Percentiles rank a stretch among this genome's conserved stretches.
Evolutionary conservation across 2,797 vertebrate species (phyloP).

Genomic region (Coregonus suidteri): DNA sequence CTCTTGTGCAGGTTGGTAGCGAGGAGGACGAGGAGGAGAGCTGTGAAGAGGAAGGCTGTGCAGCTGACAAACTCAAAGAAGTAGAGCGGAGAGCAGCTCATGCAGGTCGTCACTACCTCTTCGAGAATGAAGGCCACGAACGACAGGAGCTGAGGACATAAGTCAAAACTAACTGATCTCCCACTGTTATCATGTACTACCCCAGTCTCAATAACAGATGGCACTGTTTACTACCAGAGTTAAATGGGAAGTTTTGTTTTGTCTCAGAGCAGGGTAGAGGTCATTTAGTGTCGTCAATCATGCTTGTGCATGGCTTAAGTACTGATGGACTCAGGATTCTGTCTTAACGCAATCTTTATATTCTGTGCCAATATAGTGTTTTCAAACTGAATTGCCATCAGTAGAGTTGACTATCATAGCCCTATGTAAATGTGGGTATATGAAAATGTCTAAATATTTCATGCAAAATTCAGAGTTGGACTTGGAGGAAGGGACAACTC

Average conservation of each 20-base stretch:
- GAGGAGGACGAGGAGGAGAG: constrained; percentile 80
- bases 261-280: no score
- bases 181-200: background rate
- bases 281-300: no score
- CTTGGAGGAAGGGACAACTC: background rate
- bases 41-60: constrained; percentile 84
- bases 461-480: background rate
- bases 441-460: background rate
- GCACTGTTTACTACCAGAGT: no score
- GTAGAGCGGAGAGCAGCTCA: constrained; percentile 80
- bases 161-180: background rate
- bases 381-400: no score
- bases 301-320: no score
- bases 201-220: background rate
- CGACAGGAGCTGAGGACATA: constrained; percentile 78
- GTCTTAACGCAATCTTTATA: no score
- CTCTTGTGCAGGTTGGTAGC: constrained; percentile 64
- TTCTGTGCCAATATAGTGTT: no score
- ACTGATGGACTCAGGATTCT: no score
- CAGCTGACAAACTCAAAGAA: constrained; percentile 92
- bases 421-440: no score
- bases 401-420: background rate
- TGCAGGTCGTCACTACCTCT: constrained; percentile 79
- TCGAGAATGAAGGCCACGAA: constrained; percentile 86
- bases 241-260: no score